Evolutionary conservation across 2,888 invertebrate species (phyloP), one percentile per base, ranked within the genome.

Genomic region (Drosophila pseudotalamancana): DNA sequence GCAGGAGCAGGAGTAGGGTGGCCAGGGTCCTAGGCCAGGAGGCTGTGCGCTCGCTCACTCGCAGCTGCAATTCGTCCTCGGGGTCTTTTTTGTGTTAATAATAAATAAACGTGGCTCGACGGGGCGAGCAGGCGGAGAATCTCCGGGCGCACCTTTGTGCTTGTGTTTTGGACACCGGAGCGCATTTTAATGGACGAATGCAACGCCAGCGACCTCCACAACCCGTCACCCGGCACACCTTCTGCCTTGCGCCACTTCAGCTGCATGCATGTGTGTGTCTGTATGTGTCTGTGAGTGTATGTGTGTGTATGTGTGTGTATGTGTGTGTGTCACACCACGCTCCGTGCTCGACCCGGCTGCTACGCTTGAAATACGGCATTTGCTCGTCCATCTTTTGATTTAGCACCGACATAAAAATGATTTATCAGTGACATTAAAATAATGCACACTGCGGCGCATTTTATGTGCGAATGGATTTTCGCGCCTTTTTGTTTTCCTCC

Each of bases 341-440:
- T 34, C 42, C 27, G 6, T 6, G 11, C 6, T 11, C 23, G 14
- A 40, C 11, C 6, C 25, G 14, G 32, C 40, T 54, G 49, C 48
- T 62, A 70, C 56, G 73, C 84, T 70, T 83, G 84, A 88, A 86
- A 86, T 88, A 83, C 83, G 69, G 83, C 88, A 83, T 88, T 83
- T 74, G 83, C 87, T 88, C 88, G 78, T 83, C 84, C 87, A 86
- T 88, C 84, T 88, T 89, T 90, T 90, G 91, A 90, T 90, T 90
- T 90, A 90, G 90, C 90, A 90, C 89, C 90, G 90, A 90, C 90
- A 90, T 90, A 90, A 90, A 90, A 90, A 90, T 90, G 90, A 90
- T 90, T 90, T 90, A 90, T 90, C 88, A 88, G 88, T 88, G 89
- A 88, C 88, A 88, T 89, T 90, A 88, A 90, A 90, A 90, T 90